Evolutionary conservation across 2,797 vertebrate species (phyloP), one percentile per base, ranked within the genome.

Genomic region (Macroramphosus scolopax): DNA sequence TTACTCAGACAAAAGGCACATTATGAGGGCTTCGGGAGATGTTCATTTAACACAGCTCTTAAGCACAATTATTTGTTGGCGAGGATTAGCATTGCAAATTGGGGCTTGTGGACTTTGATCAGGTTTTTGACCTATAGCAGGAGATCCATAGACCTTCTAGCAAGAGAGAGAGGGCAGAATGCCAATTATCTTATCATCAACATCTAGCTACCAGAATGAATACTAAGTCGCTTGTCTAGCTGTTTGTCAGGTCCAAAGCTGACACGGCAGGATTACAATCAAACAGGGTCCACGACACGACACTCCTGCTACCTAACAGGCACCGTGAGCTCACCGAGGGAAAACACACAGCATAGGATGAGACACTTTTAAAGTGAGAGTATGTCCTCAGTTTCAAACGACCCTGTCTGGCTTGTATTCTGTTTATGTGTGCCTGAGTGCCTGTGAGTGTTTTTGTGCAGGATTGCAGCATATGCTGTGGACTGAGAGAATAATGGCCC

Each of bases 121-220:
- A 31, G 70, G 74, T 82, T 72, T 87, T 80, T 88, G 87, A 89
- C 88, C 87, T 83, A 72, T 56, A 78, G 71, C 77, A 47, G 83
- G 72, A 61, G 78, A 89, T 89, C 85, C 78, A 82, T 83, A 83
- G 63, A 64, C 46, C 59, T 51, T 68, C 60, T 69, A 72, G 71
- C 66, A 38, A 37, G 70, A 75, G 54, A 71, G 51, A 51, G 53
- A 58, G 44, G 6, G 42, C 79, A 72, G 85, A 82, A 85, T 85
- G 78, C 76, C 88, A 89, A 88, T 90, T 86, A 89, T 85, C 81
- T 61, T 52, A 85, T 89, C 84, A 87, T 86, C 78, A 89, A 78
- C 80, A 75, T 64, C 55, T 30, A 52, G 65, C 48, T 18, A 35
- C 62, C 42, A 63, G 51, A 51, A 36, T 68, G 85, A 87, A 88